phyloP scores from a whole-genome alignment of 2,888 invertebrate species.

The Idaea straminata region DNA sequence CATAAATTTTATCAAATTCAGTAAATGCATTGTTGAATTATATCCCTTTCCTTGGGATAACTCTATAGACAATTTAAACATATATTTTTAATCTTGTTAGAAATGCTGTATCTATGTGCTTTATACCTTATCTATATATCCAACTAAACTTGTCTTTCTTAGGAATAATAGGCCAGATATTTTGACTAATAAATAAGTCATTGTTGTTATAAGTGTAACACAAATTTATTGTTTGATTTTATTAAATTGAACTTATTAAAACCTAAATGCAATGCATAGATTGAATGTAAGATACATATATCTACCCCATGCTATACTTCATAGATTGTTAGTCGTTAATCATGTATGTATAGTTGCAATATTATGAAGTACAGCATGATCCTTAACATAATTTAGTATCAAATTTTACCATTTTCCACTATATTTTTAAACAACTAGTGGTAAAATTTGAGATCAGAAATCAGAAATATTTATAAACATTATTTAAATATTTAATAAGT shows the following conservation, averaged over 20 bases:
- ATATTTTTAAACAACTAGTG: slow-evolving; percentile 29
- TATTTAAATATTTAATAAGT: slow-evolving; percentile 29
- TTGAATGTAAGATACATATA: slow-evolving; percentile 77
- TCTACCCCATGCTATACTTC: slow-evolving; percentile 64
- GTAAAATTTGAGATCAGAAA: slow-evolving; percentile 54
- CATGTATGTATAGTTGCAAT: slow-evolving; percentile 37
- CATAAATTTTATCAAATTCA: not conserved
- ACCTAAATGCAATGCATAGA: slow-evolving; percentile 77
- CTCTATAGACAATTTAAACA: not conserved
- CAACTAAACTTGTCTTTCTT: slow-evolving; percentile 38
- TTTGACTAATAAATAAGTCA: slow-evolving; percentile 56
- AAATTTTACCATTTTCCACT: slow-evolving; percentile 44
- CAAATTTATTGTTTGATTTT: slow-evolving; percentile 75
- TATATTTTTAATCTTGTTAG: not conserved
- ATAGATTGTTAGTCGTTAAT: slow-evolving; percentile 39
- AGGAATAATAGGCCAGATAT: slow-evolving; percentile 62
- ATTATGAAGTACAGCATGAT: slow-evolving; percentile 47
- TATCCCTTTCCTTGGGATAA: not conserved
- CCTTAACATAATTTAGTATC: slow-evolving; percentile 48
- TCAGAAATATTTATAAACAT: slow-evolving; percentile 34
- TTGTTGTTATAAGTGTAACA: slow-evolving; percentile 58
- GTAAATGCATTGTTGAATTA: not conserved
- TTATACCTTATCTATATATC: slow-evolving; percentile 10
- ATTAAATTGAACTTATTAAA: slow-evolving; percentile 76
- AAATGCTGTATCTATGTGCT: not conserved